Evolutionary conservation across 2,113 vertebrate genomes (phyloP).

Genomic region (Neogobius melanostomus): DNA sequence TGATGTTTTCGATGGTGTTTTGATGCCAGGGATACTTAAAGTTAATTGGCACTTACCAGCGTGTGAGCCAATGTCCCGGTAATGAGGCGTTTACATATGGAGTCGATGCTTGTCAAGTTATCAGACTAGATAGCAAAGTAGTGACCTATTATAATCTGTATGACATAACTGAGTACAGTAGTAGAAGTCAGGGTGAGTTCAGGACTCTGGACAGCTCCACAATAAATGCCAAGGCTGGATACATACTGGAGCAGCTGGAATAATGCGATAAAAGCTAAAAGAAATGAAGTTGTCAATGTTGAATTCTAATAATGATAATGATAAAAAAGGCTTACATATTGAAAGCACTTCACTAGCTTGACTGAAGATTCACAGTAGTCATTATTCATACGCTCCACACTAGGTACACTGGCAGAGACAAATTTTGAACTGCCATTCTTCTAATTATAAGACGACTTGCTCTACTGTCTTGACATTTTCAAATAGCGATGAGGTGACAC

Average conservation of each 20-base stretch:
- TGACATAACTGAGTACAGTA: conserved; percentile 1
- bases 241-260: conserved; percentile 3
- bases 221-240: conserved; percentile 4
- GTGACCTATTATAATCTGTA: not conserved
- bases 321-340: too few relatives aligned
- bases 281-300: not conserved
- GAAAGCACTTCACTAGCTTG: too few relatives aligned
- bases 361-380: too few relatives aligned
- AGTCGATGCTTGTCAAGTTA: conserved; percentile 18
- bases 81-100: conserved; percentile 16
- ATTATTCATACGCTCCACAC: too few relatives aligned
- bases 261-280: not conserved
- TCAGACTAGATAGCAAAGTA: not conserved
- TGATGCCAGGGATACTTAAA: conserved; percentile 23
- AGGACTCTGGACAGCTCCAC: conserved; percentile 62
- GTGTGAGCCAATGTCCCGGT: conserved; percentile 27
- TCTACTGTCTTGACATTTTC: too few relatives aligned
- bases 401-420: too few relatives aligned
- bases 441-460: too few relatives aligned
- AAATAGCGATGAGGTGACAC: too few relatives aligned
- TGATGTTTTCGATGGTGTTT: conserved; percentile 34
- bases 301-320: too few relatives aligned
- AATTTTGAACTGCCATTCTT: too few relatives aligned
- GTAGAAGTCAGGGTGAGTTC: conserved; percentile 12
- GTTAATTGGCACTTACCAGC: conserved; percentile 46